Base-by-base conservation (phyloP, 2,113 vertebrate species). In the Tauraco erythrolophus region DNA sequence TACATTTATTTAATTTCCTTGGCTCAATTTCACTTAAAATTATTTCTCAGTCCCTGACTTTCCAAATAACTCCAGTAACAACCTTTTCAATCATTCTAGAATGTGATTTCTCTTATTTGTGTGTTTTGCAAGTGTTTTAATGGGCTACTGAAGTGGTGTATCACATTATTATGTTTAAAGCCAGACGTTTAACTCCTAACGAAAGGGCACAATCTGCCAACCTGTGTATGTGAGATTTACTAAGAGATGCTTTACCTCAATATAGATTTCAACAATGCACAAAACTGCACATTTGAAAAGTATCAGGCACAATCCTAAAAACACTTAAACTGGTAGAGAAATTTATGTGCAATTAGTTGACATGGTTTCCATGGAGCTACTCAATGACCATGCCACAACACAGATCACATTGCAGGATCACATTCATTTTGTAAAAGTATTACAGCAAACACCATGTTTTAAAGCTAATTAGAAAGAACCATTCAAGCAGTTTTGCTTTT, bases 391-490 rank as follows among this genome's bases (percentile, higher is more conserved):
- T 60, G 30, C 25, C 39, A 91, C 72, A 78, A 77, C 11, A 64
- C 39, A 87, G 33, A 87, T 48, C 69, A n/a, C 15, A 58, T 1
- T 71, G 64, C 77, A 81, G 31, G 90, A 81, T 77, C 12, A 9
- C 39, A 75, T 10, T 91, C 24, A 1, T 87, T 92, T 79, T 72
- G 28, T 66, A 61, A 4, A 93, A 94, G 61, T 76, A 85, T 79
- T 93, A 92, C 50, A 89, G 74, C 70, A 95, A 95, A 96, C 41
- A 61, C 35, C 30, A 60, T 11, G 25, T 76, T 85, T 96, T 80
- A 58, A 93, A 95, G 53, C 80, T 93, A 87, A 96, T 97, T 94
- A 90, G 77, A 93, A 94, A 25, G 48, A 95, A 88, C 13, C 35
- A 82, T 64, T 91, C 50, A 75, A 91, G 84, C 79, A 87, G 69